Evolutionary conservation across 2,888 invertebrate species (phyloP), one percentile per base, ranked within the genome.

Genomic region (Biston betularia): DNA sequence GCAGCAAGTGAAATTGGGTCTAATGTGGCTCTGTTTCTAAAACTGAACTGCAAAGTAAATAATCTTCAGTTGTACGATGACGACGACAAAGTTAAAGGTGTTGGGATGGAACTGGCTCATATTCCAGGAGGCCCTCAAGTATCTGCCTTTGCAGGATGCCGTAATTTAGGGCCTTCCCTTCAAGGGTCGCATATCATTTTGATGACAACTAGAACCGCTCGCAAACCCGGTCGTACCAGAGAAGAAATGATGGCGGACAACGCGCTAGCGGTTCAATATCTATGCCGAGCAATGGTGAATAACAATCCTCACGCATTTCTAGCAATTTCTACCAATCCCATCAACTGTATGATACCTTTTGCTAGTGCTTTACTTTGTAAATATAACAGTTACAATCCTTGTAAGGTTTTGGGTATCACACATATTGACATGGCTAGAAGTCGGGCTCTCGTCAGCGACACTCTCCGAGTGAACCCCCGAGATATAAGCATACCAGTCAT

Each of bases 331-430:
- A 86, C 89, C 2, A 88, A 82, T 68, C 90, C 89, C 4, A 75
- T 90, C 12, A 90, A 90, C 67, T 84, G 82, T 11, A 81, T 89
- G 9, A 73, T 90, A 12, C 90, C 90, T 7, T 88, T 89, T 67
- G 88, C 85, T 8, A 84, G 87, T 67, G 68, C 79, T 12, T 63
- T 89, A 12, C 75, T 90, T 60, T 75, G 74, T 48, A 81, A 80
- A 65, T 85, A 86, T 68, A 80, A 80, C 24, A 70, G 78, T 33
- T 89, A 85, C 65, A 88, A 87, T 69, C 88, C 89, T 9, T 82
- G 79, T 65, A 89, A 85, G 77, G 68, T 89, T 35, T 85, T 89
- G 55, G 90, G 89, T 4, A 80, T 90, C 58, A 89, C 89, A 8
- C 84, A 89, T 38, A 81, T 90, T 46, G 89, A 90, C 54, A 73